Evolutionary conservation across 2,113 vertebrate genomes (phyloP), one percentile per base, ranked within the genome.

Genomic region (Poeciliopsis prolifica): DNA sequence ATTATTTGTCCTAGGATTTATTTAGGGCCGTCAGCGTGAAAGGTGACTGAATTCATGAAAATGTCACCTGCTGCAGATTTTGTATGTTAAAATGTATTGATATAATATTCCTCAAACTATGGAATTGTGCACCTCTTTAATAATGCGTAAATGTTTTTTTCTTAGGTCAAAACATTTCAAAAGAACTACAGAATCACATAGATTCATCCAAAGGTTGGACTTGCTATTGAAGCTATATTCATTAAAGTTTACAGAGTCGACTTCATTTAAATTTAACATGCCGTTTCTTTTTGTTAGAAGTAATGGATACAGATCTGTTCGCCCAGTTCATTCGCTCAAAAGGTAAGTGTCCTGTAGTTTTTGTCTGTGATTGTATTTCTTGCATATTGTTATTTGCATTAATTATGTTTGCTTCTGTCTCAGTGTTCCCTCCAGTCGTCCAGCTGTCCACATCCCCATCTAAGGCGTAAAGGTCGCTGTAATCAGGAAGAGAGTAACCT

Each of bases 401-500:
- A 29, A 78, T 77, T 8, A 35, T 29, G 3, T 67, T 72, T 76
- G 29, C 4, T 24, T 80, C 62, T 75, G 8, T 42, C 13, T 15
- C 78, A 98, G 97, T 96, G 81, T 96, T 97, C 83, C 95, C 96
- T 74, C 96, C 96, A 1, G 90, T 97, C 72, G 95, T 96, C 30
- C 94, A 86, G 72, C 93, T 95, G 3, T 96, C 96, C 31, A 93
- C 95, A 4, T 95, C 94, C 0, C 96, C 95, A 0, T 95, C 95
- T 78, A 95, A 97, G 24, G 85, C 95, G 95, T 0, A 96, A 98
- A 87, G 96, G 96, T 86, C 92, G 94, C 91, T 96, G 95, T 83
- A 96, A 95, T 89, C 91, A 97, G 91, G 97, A 98, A 0, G 97
- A 97, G 78, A 96, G 94, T 0, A 96, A 98, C 58, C 91, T 97